These are phyloP conservation scores for Lottia gigantea DNA, from an alignment of 2,888 invertebrate genomes.

Conservation along the genomic window DNA sequence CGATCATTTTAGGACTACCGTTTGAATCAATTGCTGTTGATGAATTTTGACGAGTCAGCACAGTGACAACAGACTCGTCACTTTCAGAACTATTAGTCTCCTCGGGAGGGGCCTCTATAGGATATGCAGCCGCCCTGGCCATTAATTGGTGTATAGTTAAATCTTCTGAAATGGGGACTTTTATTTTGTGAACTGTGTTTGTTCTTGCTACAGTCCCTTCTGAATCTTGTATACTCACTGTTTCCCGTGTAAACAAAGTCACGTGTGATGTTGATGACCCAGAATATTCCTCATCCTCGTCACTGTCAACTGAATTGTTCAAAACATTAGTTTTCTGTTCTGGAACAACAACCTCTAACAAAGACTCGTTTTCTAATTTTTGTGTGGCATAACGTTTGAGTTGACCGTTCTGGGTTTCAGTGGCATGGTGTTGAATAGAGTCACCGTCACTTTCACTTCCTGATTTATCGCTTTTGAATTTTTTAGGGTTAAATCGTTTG, in stretches of 20 bases:
- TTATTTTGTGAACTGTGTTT: background rate
- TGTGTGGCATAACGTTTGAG: background rate
- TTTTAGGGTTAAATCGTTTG: background rate
- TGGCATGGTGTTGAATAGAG: background rate
- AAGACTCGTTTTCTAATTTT: background rate
- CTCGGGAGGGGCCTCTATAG: slow-evolving; percentile 4
- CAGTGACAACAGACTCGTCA: slow-evolving; percentile 46
- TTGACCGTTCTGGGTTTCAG: background rate
- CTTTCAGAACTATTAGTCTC: slow-evolving; percentile 26
- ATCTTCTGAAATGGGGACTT: slow-evolving; percentile 11
- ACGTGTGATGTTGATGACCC: slow-evolving; percentile 2
- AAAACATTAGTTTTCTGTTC: slow-evolving; percentile 15
- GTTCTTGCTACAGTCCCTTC: background rate
- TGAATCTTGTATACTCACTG: background rate
- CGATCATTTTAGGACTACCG: slow-evolving; percentile 4
- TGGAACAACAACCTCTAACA: slow-evolving; percentile 6
- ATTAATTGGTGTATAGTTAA: background rate
- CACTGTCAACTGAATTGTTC: background rate
- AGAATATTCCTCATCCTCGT: background rate
- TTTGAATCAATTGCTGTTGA: background rate
- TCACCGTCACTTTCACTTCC: slow-evolving; percentile 25
- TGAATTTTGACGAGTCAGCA: slow-evolving; percentile 32
- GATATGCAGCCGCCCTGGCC: background rate
- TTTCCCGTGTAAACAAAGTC: slow-evolving; percentile 7
- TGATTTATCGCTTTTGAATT: background rate